Conservation (phyloP, 2,797 vertebrate species). For the Anas bahamensis region DNA sequence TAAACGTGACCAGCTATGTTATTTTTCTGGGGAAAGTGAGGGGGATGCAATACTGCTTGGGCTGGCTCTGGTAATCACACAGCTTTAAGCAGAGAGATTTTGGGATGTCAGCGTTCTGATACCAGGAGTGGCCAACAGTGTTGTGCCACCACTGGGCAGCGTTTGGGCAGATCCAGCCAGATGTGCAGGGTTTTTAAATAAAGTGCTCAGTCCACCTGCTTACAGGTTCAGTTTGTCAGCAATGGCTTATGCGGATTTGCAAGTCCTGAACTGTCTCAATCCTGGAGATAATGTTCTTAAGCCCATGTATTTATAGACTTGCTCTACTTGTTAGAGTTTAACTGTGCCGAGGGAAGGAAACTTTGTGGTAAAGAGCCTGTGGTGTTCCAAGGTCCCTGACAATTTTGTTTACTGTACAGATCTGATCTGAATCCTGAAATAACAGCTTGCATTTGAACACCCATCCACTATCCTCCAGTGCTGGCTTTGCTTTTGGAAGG, state of each 20-base stretch:
- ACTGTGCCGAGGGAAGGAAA: background rate
- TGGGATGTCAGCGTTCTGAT: background rate
- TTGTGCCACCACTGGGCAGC: background rate
- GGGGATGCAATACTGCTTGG: background rate
- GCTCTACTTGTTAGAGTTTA: background rate
- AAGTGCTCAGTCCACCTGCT: background rate
- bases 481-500: background rate
- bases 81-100: no score
- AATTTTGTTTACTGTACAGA: background rate
- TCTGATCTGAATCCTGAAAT: background rate
- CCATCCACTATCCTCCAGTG: background rate
- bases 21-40: background rate
- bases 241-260: constrained; percentile 32
- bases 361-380: background rate
- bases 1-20: background rate
- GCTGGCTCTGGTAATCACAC: background rate
- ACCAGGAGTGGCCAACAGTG: no score
- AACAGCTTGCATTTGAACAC: background rate
- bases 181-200: background rate
- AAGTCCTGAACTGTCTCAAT: constrained; percentile 17
- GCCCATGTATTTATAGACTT: constrained; percentile 31
- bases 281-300: constrained; percentile 15
- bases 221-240: background rate
- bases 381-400: background rate
- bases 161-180: background rate